A percentile compares a stretch with the other conserved stretches of the same genome.
These are phyloP conservation scores for Helleia helle DNA, from an alignment of 2,888 invertebrate genomes.

Conservation along the genomic window DNA sequence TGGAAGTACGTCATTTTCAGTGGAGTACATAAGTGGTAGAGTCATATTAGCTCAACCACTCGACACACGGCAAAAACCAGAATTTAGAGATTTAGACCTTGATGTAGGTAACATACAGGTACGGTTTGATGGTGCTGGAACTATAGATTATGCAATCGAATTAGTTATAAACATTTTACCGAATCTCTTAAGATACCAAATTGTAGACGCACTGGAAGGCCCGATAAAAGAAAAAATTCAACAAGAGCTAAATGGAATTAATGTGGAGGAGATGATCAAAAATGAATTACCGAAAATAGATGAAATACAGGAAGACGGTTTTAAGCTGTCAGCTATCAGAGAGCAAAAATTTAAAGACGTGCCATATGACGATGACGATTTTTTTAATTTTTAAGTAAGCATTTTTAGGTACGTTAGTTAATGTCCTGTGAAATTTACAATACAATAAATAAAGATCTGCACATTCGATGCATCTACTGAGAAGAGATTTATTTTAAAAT, in stretches of 20 bases:
- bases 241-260: slow-evolving; percentile 80
- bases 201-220: slow-evolving; percentile 88
- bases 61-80: slow-evolving; percentile 82
- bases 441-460: too few relatives aligned
- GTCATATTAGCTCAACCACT: slow-evolving; percentile 82
- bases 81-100: slow-evolving; percentile 82
- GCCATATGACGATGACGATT: slow-evolving; percentile 58
- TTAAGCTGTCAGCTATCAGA: slow-evolving; percentile 50
- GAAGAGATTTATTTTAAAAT: too few relatives aligned
- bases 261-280: slow-evolving; percentile 82
- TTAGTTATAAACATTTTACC: slow-evolving; percentile 86
- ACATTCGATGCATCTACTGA: too few relatives aligned
- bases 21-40: slow-evolving; percentile 84
- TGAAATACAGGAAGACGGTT: slow-evolving; percentile 63
- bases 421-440: too few relatives aligned
- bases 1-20: slow-evolving; percentile 83
- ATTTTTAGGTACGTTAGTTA: too few relatives aligned
- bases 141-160: slow-evolving; percentile 87
- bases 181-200: slow-evolving; percentile 89
- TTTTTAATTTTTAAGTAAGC: slow-evolving; percentile 68
- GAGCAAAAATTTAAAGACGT: slow-evolving; percentile 18
- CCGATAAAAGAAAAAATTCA: slow-evolving; percentile 83
- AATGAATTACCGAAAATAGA: slow-evolving; percentile 80
- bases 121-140: slow-evolving; percentile 89
- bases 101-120: slow-evolving; percentile 90